phyloP scores from a whole-genome alignment of 2,888 invertebrate genomes.

The Diachrysia chrysitis region DNA sequence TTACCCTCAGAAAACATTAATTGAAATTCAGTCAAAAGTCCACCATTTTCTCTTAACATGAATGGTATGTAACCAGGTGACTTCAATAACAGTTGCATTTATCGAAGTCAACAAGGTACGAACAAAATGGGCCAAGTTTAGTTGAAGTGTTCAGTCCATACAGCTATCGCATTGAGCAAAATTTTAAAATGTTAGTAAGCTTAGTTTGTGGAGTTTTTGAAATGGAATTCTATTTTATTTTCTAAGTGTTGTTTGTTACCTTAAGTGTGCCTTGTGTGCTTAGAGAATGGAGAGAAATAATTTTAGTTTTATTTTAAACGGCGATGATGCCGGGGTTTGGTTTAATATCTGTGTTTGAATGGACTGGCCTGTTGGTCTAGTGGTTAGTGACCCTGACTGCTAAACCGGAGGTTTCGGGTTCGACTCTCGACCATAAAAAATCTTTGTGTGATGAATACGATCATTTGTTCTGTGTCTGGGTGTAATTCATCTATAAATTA shows the following conservation, averaged over 20 bases:
- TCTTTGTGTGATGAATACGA: too few species aligned
- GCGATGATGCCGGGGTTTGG: too few species aligned
- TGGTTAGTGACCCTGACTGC: too few species aligned
- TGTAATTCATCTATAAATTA: too few species aligned
- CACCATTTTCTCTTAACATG: background rate
- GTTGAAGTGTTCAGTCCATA: slow-evolving; percentile 39
- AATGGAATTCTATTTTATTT: slow-evolving; percentile 15
- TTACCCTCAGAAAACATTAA: too few species aligned
- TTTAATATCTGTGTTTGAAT: too few species aligned
- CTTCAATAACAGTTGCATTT: slow-evolving; percentile 33
- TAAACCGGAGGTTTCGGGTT: too few species aligned
- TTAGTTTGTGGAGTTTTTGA: background rate
- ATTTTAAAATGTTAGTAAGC: slow-evolving; percentile 20
- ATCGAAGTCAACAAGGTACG: slow-evolving; percentile 21
- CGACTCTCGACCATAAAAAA: too few species aligned
- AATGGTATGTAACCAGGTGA: background rate
- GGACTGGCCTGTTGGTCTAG: too few species aligned
- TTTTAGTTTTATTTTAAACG: too few species aligned
- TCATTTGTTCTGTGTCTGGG: too few species aligned
- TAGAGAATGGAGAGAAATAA: background rate
- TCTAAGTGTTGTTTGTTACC: background rate
- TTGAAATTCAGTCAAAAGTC: too few species aligned
- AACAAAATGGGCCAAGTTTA: slow-evolving; percentile 31
- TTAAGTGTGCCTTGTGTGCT: background rate
- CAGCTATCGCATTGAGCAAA: slow-evolving; percentile 6